These are phyloP conservation scores for Tretioscincus oriximinensis DNA, from an alignment of 2,113 vertebrate species.

Conservation along the genomic window DNA sequence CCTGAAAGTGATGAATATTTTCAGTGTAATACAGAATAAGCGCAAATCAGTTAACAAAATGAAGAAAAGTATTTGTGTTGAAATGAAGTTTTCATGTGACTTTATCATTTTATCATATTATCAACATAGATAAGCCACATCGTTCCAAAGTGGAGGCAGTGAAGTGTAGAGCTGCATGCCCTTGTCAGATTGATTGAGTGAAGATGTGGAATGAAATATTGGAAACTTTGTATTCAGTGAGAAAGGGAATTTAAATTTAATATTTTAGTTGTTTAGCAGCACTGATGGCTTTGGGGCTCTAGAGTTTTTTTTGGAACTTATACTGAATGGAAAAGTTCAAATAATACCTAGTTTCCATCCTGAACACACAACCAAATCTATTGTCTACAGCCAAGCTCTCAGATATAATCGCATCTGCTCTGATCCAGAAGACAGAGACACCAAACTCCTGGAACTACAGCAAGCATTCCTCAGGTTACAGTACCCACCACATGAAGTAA, in stretches of 20 bases:
- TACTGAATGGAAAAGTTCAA: conserved; percentile 67
- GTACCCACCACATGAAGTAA: too few species aligned
- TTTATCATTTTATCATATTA: conserved; percentile 71
- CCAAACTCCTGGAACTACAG: too few species aligned
- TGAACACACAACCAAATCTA: too few species aligned
- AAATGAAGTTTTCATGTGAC: conserved; percentile 58
- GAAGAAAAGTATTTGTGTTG: conserved; percentile 41
- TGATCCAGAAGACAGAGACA: too few species aligned
- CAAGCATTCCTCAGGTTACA: too few species aligned
- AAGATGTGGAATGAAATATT: conserved; percentile 95
- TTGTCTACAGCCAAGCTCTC: too few species aligned
- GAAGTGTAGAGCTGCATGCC: conserved; percentile 79
- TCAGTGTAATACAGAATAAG: conserved; percentile 35
- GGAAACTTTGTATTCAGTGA: conserved; percentile 93
- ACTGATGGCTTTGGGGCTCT: conserved; percentile 84
- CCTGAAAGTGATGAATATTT: conserved; percentile 2
- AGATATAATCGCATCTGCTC: too few species aligned
- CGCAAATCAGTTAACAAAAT: conserved; percentile 55
- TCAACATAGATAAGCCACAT: conserved; percentile 67
- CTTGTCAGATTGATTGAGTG: conserved; percentile 96
- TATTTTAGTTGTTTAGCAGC: conserved; percentile 90
- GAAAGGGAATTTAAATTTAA: conserved; percentile 85
- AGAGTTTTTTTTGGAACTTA: conserved; percentile 71
- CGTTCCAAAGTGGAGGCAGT: conserved; percentile 75
- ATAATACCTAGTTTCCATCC: too few species aligned